Evolutionary conservation across 2,797 vertebrate genomes (phyloP), one percentile per base, ranked within the genome.

Genomic region (Acomys russatus): DNA sequence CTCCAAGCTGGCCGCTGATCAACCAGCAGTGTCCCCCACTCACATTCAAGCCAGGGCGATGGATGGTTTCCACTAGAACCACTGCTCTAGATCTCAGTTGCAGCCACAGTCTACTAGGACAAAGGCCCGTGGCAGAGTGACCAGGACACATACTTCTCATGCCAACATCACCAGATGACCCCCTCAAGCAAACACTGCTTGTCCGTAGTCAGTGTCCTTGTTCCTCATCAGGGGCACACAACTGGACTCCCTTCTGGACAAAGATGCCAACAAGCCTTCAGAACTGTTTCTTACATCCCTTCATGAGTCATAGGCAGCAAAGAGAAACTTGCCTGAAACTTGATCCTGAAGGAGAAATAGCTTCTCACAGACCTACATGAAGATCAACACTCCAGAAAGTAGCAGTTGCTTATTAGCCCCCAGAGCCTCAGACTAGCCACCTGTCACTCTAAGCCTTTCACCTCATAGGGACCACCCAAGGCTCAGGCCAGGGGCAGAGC

Each of bases 281-380:
- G 49, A 76, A 84, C 35, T 63, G 23, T 70, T 64, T 84, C 44
- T 76, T 38, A 51, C 86, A 79, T 59, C 44, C 54, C 56, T 80
- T 18, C 30, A 71, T 49, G 89, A 88, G 85, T 86, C 90, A 68
- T 3, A 76, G 92, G 91, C 95, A 96, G 90, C 88, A 94, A 83
- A 95, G 80, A 90, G 22, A 97, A 94, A 96, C 74, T 44, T 95
- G 80, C 92, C 63, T 83, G 51, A 96, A 86, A 70, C 54, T 71
- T 88, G 87, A 96, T 92, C 74, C 70, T 77, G 35, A 59, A 97
- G 56, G 25, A 23, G 93, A 86, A 94, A 94, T 2, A 54, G 59
- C 88, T 90, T 91, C 94, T 64, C 63, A 92, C 54, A 92, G 66
- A 97, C 84, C 4, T 93, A 70, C 51, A 54, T 8, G 64, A 96